Evolutionary conservation across 2,888 invertebrate genomes (phyloP).

Genomic region (Campoplex capitator): DNA sequence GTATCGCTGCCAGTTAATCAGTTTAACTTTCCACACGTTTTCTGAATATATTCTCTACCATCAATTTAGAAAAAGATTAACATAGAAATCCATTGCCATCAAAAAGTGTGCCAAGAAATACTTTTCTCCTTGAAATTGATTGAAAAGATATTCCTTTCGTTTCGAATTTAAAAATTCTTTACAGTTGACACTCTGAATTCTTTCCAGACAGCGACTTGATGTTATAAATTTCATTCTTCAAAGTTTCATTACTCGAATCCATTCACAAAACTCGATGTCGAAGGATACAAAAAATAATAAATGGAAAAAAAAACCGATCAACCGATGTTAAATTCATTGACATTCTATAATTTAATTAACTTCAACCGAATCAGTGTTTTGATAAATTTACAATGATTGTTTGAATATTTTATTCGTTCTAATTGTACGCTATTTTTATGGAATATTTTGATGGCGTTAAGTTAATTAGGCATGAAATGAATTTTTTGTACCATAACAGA

Average conservation of each 20-base stretch:
- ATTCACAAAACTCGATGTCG: neutral
- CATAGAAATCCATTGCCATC: neutral
- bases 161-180: no score
- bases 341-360: neutral
- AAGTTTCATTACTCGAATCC: no score
- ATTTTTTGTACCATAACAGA: no score
- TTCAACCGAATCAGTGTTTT: neutral
- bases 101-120: neutral
- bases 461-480: no score
- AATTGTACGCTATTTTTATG: neutral
- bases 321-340: neutral
- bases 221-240: no score
- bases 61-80: neutral
- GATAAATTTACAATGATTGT: neutral
- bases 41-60: conserved; percentile 42
- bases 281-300: neutral
- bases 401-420: neutral
- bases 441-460: neutral
- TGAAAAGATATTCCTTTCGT: no score
- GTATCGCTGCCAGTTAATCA: conserved; percentile 58
- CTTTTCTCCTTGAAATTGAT: neutral
- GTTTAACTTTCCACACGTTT: conserved; percentile 64
- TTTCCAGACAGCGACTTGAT: neutral
- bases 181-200: no score
- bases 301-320: neutral